Evolutionary conservation across 23 tunicate species (phyloP), one percentile per base, ranked within the genome.

Genomic region (Trididemnum nubilum): DNA sequence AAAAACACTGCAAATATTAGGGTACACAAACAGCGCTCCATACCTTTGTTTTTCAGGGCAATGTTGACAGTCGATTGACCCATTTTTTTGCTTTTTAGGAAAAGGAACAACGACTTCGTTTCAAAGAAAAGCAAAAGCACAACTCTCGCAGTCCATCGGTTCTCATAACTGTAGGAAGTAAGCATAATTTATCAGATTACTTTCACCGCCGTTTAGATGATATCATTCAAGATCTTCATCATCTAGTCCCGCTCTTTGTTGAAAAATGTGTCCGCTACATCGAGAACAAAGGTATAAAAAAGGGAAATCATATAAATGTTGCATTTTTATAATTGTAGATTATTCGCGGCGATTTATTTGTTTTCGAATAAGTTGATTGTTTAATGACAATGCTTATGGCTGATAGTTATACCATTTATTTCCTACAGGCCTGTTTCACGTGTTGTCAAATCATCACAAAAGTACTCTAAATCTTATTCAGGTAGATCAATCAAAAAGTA

Each of bases 171-270:
- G 39, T 70, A 18, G 86, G 86, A 37, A 93, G 84, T 59, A 88
- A 87, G 25, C 90, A 87, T 66, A 93, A 50, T 19, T 36, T 81
- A 23, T 93, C 98, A 22, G 98, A 82, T 19, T 93, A 93, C 71
- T 93, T 93, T 83, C 79, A 88, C 78, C 61, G 44, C 30, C 65
- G 78, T 24, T 51, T 93, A 7, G 93, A 88, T 59, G 89, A 84
- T 33, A 84, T 88, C 59, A 81, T 93, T 12, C 98, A 93, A 59
- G 87, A 88, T 30, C 83, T 93, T 0, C 79, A 93, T 37, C 93
- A 87, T 58, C 80, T 93, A 93, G 87, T 86, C 33, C 98, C 98
- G 9, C 84, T 81, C 27, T 93, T 93, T 77, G 89, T 84, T 34
- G 92, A 87, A 34, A 88, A 88, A 51, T 93, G 98, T 81, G 92